phyloP scores from a whole-genome alignment of 2,113 vertebrate genomes.

The Malurus cyaneus region DNA sequence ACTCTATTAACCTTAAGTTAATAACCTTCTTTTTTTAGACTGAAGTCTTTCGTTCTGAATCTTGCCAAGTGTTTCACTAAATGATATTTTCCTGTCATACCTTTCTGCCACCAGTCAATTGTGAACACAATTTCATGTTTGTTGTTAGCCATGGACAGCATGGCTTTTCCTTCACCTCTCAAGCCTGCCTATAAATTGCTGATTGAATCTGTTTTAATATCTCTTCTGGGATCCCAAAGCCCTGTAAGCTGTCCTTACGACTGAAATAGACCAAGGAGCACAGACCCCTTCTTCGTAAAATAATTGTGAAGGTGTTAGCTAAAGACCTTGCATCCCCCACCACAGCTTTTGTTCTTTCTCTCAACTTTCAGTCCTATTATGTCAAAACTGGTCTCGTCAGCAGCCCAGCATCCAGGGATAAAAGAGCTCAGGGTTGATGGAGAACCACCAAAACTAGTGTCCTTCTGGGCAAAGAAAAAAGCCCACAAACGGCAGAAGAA shows the following conservation, averaged over 20 bases:
- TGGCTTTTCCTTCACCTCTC: background rate
- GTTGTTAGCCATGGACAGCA: background rate
- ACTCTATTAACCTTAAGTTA: background rate
- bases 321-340: background rate
- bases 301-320: background rate
- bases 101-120: background rate
- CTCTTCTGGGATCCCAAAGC: background rate
- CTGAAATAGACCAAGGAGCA: background rate
- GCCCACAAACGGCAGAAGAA: background rate
- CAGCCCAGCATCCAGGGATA: background rate
- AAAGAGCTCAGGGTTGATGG: background rate
- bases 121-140: background rate
- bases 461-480: background rate
- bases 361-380: background rate
- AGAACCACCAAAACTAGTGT: background rate
- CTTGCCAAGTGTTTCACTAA: background rate
- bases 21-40: background rate
- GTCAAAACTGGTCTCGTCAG: background rate
- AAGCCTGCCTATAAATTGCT: conserved; percentile 1
- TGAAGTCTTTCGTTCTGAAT: background rate
- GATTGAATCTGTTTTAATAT: background rate
- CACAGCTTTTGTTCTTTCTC: background rate
- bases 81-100: background rate
- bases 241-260: background rate
- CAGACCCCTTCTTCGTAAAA: background rate